phyloP scores from a whole-genome alignment of 1,140 invertebrate species.

The Meloidogyne hapla region DNA sequence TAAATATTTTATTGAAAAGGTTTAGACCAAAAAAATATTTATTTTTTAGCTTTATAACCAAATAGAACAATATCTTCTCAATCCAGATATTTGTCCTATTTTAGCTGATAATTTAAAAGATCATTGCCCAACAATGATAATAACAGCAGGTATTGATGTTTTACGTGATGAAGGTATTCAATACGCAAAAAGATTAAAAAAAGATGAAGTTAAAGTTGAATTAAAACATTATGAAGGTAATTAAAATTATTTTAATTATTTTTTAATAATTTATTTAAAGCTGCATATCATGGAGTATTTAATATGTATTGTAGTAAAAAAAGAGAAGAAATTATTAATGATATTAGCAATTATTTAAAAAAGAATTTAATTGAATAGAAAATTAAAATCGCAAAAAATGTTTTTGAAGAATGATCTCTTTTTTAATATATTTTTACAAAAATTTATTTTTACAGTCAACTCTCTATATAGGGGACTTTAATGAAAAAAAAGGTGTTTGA shows the following conservation, averaged over 20 bases:
- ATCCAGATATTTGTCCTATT: conserved; percentile 51
- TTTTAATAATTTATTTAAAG: not conserved
- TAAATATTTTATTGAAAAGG: not conserved
- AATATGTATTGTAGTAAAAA: conserved; percentile 47
- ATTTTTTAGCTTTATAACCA: conserved; percentile 33
- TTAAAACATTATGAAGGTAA: conserved; percentile 44
- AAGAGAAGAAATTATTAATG: conserved; percentile 40
- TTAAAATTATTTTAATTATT: not conserved
- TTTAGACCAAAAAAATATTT: too few species aligned
- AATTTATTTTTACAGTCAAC: too few species aligned
- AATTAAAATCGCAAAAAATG: not conserved
- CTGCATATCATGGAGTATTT: conserved; percentile 49
- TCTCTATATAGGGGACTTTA: too few species aligned
- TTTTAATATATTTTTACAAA: not conserved
- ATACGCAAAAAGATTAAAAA: conserved; percentile 34
- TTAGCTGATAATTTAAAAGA: conserved; percentile 39
- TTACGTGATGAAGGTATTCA: conserved; percentile 52
- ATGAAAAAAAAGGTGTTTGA: too few species aligned
- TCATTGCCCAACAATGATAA: conserved; percentile 42
- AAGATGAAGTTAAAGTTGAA: conserved; percentile 35
- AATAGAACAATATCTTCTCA: conserved; percentile 32
- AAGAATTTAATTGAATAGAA: not conserved
- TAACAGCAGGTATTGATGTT: conserved; percentile 49
- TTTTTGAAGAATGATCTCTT: not conserved
- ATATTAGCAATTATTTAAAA: conserved; percentile 43